Evolutionary conservation across 2,888 invertebrate genomes (phyloP).

Genomic region (Sceliomorpha sp.): DNA sequence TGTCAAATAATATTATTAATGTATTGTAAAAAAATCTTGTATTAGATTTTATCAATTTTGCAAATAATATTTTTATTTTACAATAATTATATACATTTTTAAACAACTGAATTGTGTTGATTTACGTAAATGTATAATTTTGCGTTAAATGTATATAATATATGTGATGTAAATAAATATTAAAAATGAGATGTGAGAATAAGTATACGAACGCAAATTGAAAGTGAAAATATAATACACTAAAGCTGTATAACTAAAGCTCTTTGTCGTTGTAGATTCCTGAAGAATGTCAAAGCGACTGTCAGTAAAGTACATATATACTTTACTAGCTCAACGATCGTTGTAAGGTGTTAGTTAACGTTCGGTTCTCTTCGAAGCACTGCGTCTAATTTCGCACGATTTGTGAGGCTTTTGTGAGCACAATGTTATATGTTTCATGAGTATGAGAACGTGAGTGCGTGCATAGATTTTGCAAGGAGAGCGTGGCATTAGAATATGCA

Average conservation of each 20-base stretch:
- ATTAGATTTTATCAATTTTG: no score
- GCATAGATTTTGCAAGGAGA: neutral
- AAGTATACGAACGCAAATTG: neutral
- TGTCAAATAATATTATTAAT: no score
- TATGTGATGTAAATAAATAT: no score
- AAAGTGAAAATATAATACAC: neutral
- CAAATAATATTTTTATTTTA: no score
- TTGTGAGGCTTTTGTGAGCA: conserved; percentile 32
- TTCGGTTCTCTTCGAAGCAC: conserved; percentile 55
- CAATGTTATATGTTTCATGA: conserved; percentile 9
- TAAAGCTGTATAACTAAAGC: conserved; percentile 14
- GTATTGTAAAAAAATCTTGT: no score
- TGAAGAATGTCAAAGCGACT: conserved; percentile 56
- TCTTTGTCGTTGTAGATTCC: conserved; percentile 18
- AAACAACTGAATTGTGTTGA: no score
- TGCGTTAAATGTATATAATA: no score
- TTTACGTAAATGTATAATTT: no score
- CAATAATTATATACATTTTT: no score
- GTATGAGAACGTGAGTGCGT: conserved; percentile 8
- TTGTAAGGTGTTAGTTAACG: conserved; percentile 54
- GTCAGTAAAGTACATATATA: conserved; percentile 54
- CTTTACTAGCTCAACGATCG: conserved; percentile 46
- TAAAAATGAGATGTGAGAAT: no score
- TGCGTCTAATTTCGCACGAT: conserved; percentile 38
- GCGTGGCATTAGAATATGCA: conserved; percentile 13